phyloP scores from a whole-genome alignment of 1,140 invertebrate genomes.

The Ruditapes philippinarum region DNA sequence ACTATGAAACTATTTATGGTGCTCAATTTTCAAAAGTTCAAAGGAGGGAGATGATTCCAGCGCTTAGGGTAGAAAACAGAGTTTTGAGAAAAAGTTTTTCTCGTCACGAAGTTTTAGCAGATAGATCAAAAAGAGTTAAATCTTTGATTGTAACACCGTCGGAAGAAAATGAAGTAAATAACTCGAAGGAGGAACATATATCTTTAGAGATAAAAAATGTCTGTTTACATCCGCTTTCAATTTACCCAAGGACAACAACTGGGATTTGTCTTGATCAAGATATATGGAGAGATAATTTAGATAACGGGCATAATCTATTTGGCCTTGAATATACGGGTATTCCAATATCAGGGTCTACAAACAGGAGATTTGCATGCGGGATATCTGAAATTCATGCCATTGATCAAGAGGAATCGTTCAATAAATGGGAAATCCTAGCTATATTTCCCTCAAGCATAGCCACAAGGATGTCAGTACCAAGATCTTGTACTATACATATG shows the following conservation, averaged over 20 bases:
- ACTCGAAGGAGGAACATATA: neutral
- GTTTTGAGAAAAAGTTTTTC: neutral
- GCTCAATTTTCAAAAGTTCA: conserved; percentile 19
- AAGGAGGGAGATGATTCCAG: neutral
- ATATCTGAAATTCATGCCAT: neutral
- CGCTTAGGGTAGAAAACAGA: neutral
- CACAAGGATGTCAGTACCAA: conserved; percentile 19
- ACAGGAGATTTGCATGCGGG: neutral
- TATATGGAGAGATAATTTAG: conserved; percentile 4
- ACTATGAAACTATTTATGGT: neutral
- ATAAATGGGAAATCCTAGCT: conserved; percentile 2
- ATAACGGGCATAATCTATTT: conserved; percentile 3
- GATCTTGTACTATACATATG: neutral
- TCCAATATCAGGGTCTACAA: neutral
- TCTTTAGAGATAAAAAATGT: neutral
- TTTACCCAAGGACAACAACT: neutral
- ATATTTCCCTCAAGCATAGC: neutral
- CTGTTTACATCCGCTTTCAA: neutral
- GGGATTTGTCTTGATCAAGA: neutral
- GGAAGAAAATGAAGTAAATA: neutral
- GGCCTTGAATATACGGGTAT: conserved; percentile 20
- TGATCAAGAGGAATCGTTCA: neutral
- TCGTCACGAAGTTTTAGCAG: neutral
- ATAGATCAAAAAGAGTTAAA: neutral
- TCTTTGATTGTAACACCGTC: neutral